These are phyloP conservation scores for Drosophila nigromelanica DNA, from an alignment of 1,140 invertebrate genomes.

Conservation along the genomic window DNA sequence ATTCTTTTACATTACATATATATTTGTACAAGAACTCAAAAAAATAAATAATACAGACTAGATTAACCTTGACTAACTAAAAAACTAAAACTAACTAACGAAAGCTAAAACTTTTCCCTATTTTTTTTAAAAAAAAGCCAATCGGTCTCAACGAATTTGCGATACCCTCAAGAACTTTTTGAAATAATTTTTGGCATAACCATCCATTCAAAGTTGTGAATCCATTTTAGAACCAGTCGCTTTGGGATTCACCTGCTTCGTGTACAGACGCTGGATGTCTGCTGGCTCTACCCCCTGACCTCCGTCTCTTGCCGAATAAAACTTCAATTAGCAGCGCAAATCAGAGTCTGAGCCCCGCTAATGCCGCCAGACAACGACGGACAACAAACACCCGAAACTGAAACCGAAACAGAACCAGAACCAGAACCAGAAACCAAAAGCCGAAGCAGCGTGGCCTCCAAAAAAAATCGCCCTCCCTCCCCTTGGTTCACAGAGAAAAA, in stretches of 20 bases:
- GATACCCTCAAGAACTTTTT: too few species aligned
- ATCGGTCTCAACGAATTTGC: too few species aligned
- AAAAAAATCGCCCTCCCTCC: slow-evolving; percentile 13
- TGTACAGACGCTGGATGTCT: neutral
- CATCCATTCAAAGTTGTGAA: neutral
- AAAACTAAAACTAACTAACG: too few species aligned
- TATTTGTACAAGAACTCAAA: too few species aligned
- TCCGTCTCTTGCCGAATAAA: slow-evolving; percentile 42
- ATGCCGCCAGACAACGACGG: slow-evolving; percentile 38
- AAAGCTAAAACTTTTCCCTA: too few species aligned
- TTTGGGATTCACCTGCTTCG: slow-evolving; percentile 23
- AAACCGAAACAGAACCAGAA: slow-evolving; percentile 29
- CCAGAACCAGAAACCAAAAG: slow-evolving; percentile 42
- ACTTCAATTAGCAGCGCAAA: slow-evolving; percentile 73
- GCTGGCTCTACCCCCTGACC: too few species aligned
- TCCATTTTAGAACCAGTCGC: neutral
- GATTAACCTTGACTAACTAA: too few species aligned
- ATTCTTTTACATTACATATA: too few species aligned
- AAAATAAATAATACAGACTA: too few species aligned
- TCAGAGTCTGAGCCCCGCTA: slow-evolving; percentile 61
- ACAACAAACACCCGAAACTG: slow-evolving; percentile 14
- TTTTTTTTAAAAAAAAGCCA: too few species aligned
- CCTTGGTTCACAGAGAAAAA: neutral
- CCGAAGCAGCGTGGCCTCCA: slow-evolving; percentile 36
- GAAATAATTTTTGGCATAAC: neutral